A percentile compares a stretch with the other conserved stretches of the same genome.
phyloP scores from a whole-genome alignment of 2,888 invertebrate genomes.

The Mythimna pallens region DNA sequence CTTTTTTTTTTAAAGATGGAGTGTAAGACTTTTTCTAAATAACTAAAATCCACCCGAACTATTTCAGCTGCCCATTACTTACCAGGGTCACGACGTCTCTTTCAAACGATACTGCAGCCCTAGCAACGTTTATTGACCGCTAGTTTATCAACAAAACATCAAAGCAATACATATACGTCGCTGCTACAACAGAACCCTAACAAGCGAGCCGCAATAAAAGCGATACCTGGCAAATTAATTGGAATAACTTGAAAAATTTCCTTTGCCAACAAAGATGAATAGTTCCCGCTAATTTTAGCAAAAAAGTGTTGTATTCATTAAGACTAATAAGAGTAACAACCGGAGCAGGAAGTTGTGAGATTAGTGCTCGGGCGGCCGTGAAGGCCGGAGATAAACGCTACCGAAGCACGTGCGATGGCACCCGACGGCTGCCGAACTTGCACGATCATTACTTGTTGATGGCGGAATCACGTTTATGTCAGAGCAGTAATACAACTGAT shows the following conservation, averaged over 20 bases:
- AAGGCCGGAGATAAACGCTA: conserved; percentile 83
- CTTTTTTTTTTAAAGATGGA: too few relatives aligned
- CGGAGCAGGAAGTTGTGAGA: conserved; percentile 80
- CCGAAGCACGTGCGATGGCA: conserved; percentile 78
- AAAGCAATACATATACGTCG: background rate
- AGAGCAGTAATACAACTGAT: background rate
- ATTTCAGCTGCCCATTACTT: too few relatives aligned
- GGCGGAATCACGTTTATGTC: conserved; percentile 4
- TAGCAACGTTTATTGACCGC: too few relatives aligned
- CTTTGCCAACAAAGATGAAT: conserved; percentile 27
- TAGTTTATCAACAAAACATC: background rate
- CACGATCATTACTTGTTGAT: conserved; percentile 30
- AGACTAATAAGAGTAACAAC: conserved; percentile 68
- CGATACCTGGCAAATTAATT: conserved; percentile 42
- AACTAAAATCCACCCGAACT: too few relatives aligned
- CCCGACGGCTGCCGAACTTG: conserved; percentile 60
- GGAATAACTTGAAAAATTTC: conserved; percentile 40
- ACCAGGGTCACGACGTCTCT: too few relatives aligned
- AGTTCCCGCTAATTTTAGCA: conserved; percentile 37
- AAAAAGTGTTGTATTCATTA: conserved; percentile 58
- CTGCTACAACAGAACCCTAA: conserved; percentile 25
- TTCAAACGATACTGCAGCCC: too few relatives aligned
- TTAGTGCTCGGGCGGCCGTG: conserved; percentile 82
- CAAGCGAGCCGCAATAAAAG: conserved; percentile 17
- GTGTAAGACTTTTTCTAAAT: too few relatives aligned